Evolutionary conservation across 2,797 vertebrate species (phyloP), one percentile per base, ranked within the genome.

Genomic region (Streptopelia turtur): DNA sequence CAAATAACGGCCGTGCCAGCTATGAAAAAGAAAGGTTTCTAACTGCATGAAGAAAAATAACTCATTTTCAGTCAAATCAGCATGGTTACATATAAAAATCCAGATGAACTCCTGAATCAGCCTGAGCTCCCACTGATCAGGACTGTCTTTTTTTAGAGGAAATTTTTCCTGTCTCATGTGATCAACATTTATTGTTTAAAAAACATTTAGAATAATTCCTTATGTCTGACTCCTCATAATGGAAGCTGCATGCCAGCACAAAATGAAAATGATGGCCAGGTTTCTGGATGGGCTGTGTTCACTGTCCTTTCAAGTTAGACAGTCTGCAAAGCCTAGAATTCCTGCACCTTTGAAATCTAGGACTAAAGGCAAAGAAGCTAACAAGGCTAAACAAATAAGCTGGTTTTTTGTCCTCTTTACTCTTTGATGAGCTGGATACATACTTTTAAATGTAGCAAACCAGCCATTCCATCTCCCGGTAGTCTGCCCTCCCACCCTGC

Each of bases 301-400:
- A 85, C 21, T 49, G 13, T 65, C 50, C 57, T 90, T 95, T 93
- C 70, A 82, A 70, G 66, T 84, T 43, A 81, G 80, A 35, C 45
- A 91, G 55, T n/a, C 66, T 69, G 53, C 25, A 52, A 39, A 66
- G 39, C 55, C 37, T 86, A 81, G 65, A 43, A 77, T 90, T 95
- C 76, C 61, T 65, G 27, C 24, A 56, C 43, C 66, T 89, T 89
- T 90, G 81, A 95, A 92, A 94, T 76, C 28, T 35, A 70, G 57
- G 30, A 79, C 70, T 37, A 66, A 83, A 77, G 43, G 64, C 50
- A 39, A 39, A 39, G 39, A 39, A 39, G 39, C 39, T 39, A 39
- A 39, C 52, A 84, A 87, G 18, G 35, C 39, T 80, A 87, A 95
- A 90, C 59, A 92, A 65, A 87, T 49, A 71, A 69, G 20, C 15